A percentile compares a stretch with the other conserved stretches of the same genome.
Evolutionary conservation across 2,888 invertebrate species (phyloP).

Genomic region (Nymphalis c-album): DNA sequence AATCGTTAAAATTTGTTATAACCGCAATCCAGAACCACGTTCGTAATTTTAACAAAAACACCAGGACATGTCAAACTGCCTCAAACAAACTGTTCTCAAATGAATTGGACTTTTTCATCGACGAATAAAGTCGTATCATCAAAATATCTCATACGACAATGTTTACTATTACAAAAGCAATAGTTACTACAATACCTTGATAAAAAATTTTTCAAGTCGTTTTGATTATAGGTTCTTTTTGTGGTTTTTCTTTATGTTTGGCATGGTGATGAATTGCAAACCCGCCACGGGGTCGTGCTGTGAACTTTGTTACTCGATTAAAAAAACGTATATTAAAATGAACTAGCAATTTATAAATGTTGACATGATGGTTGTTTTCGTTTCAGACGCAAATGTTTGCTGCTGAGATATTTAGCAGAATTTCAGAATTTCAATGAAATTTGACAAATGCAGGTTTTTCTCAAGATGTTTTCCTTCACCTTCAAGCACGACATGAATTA

Average conservation of each 20-base stretch:
- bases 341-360: too few relatives aligned
- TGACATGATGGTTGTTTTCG: too few relatives aligned
- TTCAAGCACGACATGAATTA: too few relatives aligned
- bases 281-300: neutral
- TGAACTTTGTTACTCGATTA: neutral
- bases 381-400: too few relatives aligned
- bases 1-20: neutral
- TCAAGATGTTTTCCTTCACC: too few relatives aligned
- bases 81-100: slow-evolving; percentile 16
- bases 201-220: too few relatives aligned
- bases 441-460: too few relatives aligned
- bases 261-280: neutral
- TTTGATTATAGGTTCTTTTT: neutral
- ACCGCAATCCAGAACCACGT: neutral
- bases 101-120: slow-evolving; percentile 16
- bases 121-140: neutral
- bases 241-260: neutral
- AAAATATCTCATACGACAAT: neutral
- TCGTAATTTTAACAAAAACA: slow-evolving; percentile 15
- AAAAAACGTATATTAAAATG: neutral
- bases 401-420: too few relatives aligned
- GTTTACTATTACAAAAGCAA: neutral
- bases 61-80: slow-evolving; percentile 14
- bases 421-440: too few relatives aligned
- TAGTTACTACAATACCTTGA: neutral